phyloP scores from a whole-genome alignment of 1,140 invertebrate species.

The Musca domestica region DNA sequence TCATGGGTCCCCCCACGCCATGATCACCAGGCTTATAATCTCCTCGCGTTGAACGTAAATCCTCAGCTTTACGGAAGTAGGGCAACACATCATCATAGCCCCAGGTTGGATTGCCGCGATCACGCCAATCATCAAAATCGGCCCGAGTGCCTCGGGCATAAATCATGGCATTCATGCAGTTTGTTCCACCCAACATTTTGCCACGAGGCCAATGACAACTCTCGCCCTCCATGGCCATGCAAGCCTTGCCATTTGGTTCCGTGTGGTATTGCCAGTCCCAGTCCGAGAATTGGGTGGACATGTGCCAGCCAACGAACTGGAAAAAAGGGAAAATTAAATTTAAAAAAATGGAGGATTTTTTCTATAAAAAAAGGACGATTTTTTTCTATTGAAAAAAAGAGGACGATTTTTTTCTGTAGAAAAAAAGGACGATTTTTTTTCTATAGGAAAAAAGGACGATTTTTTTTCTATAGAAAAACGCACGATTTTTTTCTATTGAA shows the following conservation, averaged over 20 bases:
- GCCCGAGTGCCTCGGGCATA: conserved; percentile 69
- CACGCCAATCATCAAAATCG: conserved; percentile 67
- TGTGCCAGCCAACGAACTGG: conserved; percentile 49
- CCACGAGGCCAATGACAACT: conserved; percentile 63
- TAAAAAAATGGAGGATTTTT: neutral
- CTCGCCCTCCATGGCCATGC: conserved; percentile 52
- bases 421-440: neutral
- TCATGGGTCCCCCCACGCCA: conserved; percentile 60
- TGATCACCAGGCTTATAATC: conserved; percentile 59
- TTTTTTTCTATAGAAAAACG: no score
- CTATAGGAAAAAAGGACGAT: neutral
- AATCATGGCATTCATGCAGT: conserved; percentile 71
- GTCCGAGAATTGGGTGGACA: conserved; percentile 47
- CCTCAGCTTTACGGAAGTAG: conserved; percentile 69
- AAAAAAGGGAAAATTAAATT: neutral
- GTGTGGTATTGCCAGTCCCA: conserved; percentile 53
- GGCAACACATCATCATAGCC: conserved; percentile 67
- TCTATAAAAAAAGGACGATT: no score
- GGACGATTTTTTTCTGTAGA: neutral
- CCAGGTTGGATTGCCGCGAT: conserved; percentile 64
- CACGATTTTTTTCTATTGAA: no score
- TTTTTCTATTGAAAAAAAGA: neutral
- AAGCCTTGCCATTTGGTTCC: conserved; percentile 47
- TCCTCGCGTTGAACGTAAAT: conserved; percentile 58
- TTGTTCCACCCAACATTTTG: conserved; percentile 68